Percentiles rank a stretch among this genome's conserved stretches.
phyloP scores from a whole-genome alignment of 2,888 invertebrate species.

The Pycnomerus fuliginosus region DNA sequence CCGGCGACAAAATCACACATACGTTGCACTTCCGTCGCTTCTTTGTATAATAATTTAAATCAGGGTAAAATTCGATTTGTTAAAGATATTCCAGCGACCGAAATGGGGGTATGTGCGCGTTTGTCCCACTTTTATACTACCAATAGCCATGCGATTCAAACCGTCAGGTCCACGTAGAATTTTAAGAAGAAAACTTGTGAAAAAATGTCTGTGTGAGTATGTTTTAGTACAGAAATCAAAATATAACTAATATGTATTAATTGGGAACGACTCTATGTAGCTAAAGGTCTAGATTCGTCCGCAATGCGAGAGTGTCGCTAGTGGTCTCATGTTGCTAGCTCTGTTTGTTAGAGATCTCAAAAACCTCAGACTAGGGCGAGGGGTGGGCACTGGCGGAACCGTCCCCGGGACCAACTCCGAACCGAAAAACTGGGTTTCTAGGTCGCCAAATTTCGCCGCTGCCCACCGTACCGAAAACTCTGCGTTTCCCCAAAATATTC shows the following conservation, averaged over 20 bases:
- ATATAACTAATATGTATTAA: constrained; percentile 44
- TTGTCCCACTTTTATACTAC: not conserved
- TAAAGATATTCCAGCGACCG: too few species aligned
- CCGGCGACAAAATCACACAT: too few species aligned
- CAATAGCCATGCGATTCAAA: constrained; percentile 5
- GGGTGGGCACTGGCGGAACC: constrained; percentile 9
- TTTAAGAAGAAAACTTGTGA: constrained; percentile 44
- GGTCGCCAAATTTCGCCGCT: constrained; percentile 13
- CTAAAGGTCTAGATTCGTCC: constrained; percentile 49
- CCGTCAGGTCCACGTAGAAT: constrained; percentile 45
- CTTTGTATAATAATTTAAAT: constrained; percentile 49
- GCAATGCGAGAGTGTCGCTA: constrained; percentile 49
- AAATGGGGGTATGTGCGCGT: too few species aligned
- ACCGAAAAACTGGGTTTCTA: constrained; percentile 3
- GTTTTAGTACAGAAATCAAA: constrained; percentile 54
- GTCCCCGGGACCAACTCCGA: constrained; percentile 10
- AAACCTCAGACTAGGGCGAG: too few species aligned
- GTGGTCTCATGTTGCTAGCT: constrained; percentile 52
- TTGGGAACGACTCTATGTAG: constrained; percentile 51
- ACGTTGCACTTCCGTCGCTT: too few species aligned
- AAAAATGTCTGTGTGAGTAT: constrained; percentile 51
- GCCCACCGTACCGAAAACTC: constrained; percentile 14
- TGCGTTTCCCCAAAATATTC: constrained; percentile 10
- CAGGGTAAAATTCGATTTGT: constrained; percentile 47
- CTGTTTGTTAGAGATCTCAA: constrained; percentile 52